phyloP scores from a whole-genome alignment of 92 coral and sea anemone genomes.

The Phenganax stokvisi region DNA sequence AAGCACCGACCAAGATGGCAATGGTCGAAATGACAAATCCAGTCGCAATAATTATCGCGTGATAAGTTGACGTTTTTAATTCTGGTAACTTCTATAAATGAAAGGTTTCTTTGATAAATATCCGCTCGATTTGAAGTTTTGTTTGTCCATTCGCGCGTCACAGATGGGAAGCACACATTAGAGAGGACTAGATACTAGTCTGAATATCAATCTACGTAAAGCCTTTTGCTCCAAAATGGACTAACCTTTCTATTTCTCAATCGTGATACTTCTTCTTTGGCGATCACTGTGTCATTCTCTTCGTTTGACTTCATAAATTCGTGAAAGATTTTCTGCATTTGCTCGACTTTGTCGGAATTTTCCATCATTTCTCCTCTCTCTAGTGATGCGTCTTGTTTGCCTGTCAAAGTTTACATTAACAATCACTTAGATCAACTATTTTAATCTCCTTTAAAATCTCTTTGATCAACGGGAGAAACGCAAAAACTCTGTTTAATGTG shows the following conservation, averaged over 20 bases:
- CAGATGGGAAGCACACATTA: neutral
- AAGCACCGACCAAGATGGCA: conserved; percentile 73
- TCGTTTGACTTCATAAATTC: conserved; percentile 73
- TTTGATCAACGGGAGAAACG: too few species aligned
- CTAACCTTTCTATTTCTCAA: conserved; percentile 20
- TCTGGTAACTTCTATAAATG: conserved; percentile 20
- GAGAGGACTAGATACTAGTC: too few species aligned
- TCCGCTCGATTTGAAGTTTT: neutral
- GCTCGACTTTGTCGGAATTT: conserved; percentile 20
- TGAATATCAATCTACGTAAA: too few species aligned
- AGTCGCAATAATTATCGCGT: conserved; percentile 34
- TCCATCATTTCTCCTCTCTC: neutral
- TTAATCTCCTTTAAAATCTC: too few species aligned
- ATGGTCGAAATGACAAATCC: conserved; percentile 74
- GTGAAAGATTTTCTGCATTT: conserved; percentile 86
- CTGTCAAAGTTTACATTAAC: conserved; percentile 18
- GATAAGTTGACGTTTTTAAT: conserved; percentile 22
- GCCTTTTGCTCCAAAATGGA: neutral
- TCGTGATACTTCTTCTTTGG: conserved; percentile 45
- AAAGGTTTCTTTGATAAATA: neutral
- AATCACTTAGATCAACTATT: too few species aligned
- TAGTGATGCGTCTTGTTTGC: neutral
- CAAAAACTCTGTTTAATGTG: too few species aligned
- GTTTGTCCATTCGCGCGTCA: neutral
- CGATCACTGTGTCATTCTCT: conserved; percentile 73